These are phyloP conservation scores for Dipus sagitta DNA, from an alignment of 2,797 vertebrate species.

Conservation along the genomic window DNA sequence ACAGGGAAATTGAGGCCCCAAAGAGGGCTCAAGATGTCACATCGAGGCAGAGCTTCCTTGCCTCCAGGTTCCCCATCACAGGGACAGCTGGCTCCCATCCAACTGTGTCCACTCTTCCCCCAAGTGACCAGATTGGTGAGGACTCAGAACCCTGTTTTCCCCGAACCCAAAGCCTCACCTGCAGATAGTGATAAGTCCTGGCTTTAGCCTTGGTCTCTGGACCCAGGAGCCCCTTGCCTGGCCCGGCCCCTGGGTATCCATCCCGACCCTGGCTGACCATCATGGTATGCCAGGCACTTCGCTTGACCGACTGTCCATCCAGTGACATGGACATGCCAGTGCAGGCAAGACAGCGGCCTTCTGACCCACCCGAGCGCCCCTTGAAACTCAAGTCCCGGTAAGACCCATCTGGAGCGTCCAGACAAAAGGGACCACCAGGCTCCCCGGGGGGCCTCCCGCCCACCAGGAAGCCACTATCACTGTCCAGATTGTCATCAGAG, in stretches of 20 bases:
- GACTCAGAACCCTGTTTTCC: neutral
- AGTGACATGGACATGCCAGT: constrained; percentile 95
- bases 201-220: constrained; percentile 94
- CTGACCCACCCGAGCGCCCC: constrained; percentile 92
- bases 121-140: neutral
- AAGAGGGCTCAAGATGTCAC: neutral
- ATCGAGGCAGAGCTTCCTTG: neutral
- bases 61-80: neutral
- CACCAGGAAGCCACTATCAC: constrained; percentile 97
- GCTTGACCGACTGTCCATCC: constrained; percentile 96
- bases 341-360: constrained; percentile 97
- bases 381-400: constrained; percentile 98
- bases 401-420: constrained; percentile 96
- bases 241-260: constrained; percentile 92
- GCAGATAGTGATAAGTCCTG: constrained; percentile 96
- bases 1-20: constrained; percentile 4
- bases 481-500: constrained; percentile 99
- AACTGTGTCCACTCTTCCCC: neutral
- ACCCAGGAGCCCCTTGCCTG: constrained; percentile 96
- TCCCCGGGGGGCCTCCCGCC: constrained; percentile 88
- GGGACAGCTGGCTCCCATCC: neutral
- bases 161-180: constrained; percentile 89
- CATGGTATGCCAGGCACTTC: constrained; percentile 99
- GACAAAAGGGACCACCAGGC: constrained; percentile 89
- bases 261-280: constrained; percentile 98